These are phyloP conservation scores for Athripsodes cinereus DNA, from an alignment of 2,888 invertebrate species.

Conservation along the genomic window DNA sequence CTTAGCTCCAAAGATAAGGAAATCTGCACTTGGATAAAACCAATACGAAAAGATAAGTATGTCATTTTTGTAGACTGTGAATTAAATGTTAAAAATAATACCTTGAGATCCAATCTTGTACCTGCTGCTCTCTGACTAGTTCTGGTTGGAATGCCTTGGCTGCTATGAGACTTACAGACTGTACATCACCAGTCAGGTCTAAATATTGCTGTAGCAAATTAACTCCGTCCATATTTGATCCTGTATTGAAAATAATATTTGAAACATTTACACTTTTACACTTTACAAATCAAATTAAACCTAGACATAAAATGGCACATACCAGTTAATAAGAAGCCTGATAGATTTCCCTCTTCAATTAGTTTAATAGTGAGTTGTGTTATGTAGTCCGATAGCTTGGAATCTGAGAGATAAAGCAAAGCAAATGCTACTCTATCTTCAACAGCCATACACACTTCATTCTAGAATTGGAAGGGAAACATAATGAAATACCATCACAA, in stretches of 20 bases:
- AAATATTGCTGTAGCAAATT: conserved; percentile 80
- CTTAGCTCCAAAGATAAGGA: no score
- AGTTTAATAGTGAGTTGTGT: conserved; percentile 63
- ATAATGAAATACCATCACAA: neutral
- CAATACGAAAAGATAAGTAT: no score
- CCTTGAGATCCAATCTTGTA: conserved; percentile 62
- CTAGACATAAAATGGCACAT: neutral
- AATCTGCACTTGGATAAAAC: no score
- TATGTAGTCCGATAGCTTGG: conserved; percentile 71
- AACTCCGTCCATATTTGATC: conserved; percentile 68
- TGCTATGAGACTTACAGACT: conserved; percentile 78
- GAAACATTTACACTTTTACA: neutral
- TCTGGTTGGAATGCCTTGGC: conserved; percentile 68
- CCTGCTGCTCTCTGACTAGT: conserved; percentile 52
- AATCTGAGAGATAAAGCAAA: conserved; percentile 77
- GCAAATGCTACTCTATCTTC: conserved; percentile 90
- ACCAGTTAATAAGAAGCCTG: conserved; percentile 81
- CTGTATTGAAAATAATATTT: conserved; percentile 37
- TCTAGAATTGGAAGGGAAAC: conserved; percentile 41
- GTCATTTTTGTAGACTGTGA: no score
- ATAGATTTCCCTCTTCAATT: conserved; percentile 70
- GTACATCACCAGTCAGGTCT: conserved; percentile 83
- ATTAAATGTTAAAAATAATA: no score
- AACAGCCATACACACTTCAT: conserved; percentile 77
- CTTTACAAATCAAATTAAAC: neutral